Conservation (phyloP, 2,888 invertebrate species). For the Leptothorax acervorum region DNA sequence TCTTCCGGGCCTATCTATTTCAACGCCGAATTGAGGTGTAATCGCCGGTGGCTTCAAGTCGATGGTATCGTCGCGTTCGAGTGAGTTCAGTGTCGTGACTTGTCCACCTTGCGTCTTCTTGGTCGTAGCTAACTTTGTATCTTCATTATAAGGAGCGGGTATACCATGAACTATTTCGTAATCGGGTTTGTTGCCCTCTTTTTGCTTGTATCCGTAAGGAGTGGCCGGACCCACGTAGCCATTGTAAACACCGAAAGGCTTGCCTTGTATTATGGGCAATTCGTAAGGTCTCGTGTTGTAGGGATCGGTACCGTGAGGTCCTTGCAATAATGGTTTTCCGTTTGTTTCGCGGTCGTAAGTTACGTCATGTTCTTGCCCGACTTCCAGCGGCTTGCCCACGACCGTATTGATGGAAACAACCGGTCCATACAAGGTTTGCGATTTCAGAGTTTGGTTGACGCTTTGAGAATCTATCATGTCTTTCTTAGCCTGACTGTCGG, state of each 20-base stretch:
- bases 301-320: constrained; percentile 62
- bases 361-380: constrained; percentile 57
- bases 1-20: constrained; percentile 76
- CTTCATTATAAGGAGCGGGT: constrained; percentile 68
- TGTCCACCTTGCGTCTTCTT: constrained; percentile 58
- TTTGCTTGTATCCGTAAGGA: constrained; percentile 69
- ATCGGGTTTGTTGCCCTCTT: constrained; percentile 61
- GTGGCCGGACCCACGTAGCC: constrained; percentile 61
- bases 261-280: constrained; percentile 72
- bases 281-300: constrained; percentile 72
- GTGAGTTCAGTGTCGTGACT: constrained; percentile 47
- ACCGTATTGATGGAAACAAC: constrained; percentile 68
- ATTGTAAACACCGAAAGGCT: constrained; percentile 73
- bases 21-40: constrained; percentile 68
- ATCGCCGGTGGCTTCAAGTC: constrained; percentile 79
- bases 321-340: constrained; percentile 34
- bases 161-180: constrained; percentile 77
- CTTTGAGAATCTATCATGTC: neutral
- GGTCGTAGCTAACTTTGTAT: constrained; percentile 51
- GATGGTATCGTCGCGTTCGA: constrained; percentile 74
- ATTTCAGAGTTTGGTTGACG: constrained; percentile 44
- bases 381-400: constrained; percentile 74
- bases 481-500: neutral
- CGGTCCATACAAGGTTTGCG: constrained; percentile 58
- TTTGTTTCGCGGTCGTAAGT: constrained; percentile 64